phyloP scores from a whole-genome alignment of 2,888 invertebrate genomes.

The Andrena marginata region DNA sequence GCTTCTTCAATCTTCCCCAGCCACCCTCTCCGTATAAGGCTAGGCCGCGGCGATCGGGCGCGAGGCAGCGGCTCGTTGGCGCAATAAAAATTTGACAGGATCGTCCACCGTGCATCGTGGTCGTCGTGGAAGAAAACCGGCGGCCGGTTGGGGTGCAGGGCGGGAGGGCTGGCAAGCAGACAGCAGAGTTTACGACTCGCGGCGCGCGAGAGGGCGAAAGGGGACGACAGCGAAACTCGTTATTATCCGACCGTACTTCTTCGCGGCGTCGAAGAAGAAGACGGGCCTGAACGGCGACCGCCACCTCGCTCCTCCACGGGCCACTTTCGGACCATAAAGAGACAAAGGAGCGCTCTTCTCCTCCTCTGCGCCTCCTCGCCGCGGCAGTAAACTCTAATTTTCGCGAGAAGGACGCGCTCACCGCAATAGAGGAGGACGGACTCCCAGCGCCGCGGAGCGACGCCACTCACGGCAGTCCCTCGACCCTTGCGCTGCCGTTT shows the following conservation, averaged over 20 bases:
- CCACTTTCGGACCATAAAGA: constrained; percentile 85
- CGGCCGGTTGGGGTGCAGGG: constrained; percentile 33
- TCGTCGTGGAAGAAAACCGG: constrained; percentile 67
- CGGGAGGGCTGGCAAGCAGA: constrained; percentile 24
- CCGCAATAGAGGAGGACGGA: background rate
- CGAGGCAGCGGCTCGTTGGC: constrained; percentile 69
- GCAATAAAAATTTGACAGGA: constrained; percentile 82
- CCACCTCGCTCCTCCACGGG: constrained; percentile 65
- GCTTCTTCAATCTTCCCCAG: background rate
- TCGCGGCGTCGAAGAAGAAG: constrained; percentile 75
- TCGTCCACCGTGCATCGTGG: constrained; percentile 67
- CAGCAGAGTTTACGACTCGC: constrained; percentile 79
- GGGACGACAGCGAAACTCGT: constrained; percentile 83
- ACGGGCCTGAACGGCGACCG: constrained; percentile 55
- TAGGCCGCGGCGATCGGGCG: constrained; percentile 28
- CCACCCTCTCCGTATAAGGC: constrained; percentile 58
- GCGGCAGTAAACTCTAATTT: constrained; percentile 83
- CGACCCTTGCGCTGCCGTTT: background rate
- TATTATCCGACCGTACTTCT: constrained; percentile 83
- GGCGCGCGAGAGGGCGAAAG: constrained; percentile 79
- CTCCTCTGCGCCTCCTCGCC: constrained; percentile 52
- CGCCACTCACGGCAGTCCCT: background rate
- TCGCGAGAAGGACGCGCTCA: constrained; percentile 74
- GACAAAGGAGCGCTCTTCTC: constrained; percentile 82
- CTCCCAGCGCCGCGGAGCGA: background rate